phyloP scores from a whole-genome alignment of 2,888 invertebrate species.

The Tolmerus cingulatus region DNA sequence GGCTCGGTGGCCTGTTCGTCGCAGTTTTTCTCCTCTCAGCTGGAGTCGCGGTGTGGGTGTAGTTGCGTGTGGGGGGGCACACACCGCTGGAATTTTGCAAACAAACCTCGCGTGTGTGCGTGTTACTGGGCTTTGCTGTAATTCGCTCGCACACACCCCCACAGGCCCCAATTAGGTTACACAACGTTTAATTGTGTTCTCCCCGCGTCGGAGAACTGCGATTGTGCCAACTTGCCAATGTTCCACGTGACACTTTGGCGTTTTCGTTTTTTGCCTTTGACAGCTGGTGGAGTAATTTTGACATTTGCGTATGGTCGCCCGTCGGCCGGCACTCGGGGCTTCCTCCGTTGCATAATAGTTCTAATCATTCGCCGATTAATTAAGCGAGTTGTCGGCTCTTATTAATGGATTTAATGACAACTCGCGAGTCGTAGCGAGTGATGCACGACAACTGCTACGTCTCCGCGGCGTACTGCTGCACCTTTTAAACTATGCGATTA shows the following conservation, averaged over 20 bases:
- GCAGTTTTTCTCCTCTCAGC: not conserved
- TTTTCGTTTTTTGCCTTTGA: not conserved
- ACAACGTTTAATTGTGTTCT: constrained; percentile 28
- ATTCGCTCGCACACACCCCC: not conserved
- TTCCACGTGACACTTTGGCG: constrained; percentile 10
- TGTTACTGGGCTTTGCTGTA: not conserved
- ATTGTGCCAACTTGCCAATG: constrained; percentile 21
- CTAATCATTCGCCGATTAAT: not conserved
- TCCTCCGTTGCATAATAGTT: constrained; percentile 19
- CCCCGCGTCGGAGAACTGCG: not conserved
- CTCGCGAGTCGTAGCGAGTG: not conserved
- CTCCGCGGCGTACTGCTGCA: not conserved
- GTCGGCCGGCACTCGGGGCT: not conserved
- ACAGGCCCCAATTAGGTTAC: constrained; percentile 22
- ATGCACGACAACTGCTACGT: not conserved
- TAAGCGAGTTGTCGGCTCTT: not conserved
- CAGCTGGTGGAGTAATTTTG: not conserved
- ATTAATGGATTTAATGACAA: not conserved
- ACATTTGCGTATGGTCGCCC: not conserved
- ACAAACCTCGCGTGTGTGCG: constrained; percentile 4
- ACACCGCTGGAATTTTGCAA: constrained; percentile 3
- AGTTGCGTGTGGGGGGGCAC: not conserved
- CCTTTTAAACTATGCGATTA: not conserved
- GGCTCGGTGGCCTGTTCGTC: not conserved
- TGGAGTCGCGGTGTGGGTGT: not conserved